These are phyloP conservation scores for Theocolax elegans DNA, from an alignment of 1,140 invertebrate species.

Conservation along the genomic window DNA sequence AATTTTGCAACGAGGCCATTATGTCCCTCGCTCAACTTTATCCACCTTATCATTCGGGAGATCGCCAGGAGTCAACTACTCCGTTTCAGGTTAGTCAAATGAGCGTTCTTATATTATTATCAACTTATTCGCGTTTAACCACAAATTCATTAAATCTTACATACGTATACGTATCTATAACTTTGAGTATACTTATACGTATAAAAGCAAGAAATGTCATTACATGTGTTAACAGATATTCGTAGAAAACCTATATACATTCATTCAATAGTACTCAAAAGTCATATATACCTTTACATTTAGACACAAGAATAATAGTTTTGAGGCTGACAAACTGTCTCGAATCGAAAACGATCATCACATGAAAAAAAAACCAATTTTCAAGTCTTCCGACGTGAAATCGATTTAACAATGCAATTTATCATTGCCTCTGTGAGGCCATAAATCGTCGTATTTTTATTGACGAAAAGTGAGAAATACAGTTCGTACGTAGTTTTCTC, in stretches of 20 bases:
- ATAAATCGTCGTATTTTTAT: constrained; percentile 6
- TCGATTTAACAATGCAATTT: constrained; percentile 11
- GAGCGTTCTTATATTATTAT: background rate
- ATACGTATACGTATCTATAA: too few relatives aligned
- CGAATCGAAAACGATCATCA: background rate
- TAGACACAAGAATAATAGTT: background rate
- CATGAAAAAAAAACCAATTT: constrained; percentile 13
- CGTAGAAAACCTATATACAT: too few relatives aligned
- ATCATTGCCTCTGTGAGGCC: background rate
- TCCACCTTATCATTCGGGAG: constrained; percentile 70
- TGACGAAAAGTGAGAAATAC: background rate
- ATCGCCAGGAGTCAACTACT: constrained; percentile 73
- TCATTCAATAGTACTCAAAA: too few relatives aligned
- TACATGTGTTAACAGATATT: too few relatives aligned
- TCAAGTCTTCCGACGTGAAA: background rate
- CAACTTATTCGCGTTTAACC: background rate
- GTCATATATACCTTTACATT: too few relatives aligned
- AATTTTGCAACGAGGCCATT: constrained; percentile 91
- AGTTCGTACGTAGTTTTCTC: too few relatives aligned
- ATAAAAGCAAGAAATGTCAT: too few relatives aligned
- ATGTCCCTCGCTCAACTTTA: constrained; percentile 88
- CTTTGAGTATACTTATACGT: too few relatives aligned
- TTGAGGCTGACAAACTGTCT: background rate
- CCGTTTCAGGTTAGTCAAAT: constrained; percentile 77
- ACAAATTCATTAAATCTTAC: background rate